A percentile compares a stretch with the other conserved stretches of the same genome.
These are phyloP conservation scores for Rapana venosa DNA, from an alignment of 2,888 invertebrate species.

Conservation along the genomic window DNA sequence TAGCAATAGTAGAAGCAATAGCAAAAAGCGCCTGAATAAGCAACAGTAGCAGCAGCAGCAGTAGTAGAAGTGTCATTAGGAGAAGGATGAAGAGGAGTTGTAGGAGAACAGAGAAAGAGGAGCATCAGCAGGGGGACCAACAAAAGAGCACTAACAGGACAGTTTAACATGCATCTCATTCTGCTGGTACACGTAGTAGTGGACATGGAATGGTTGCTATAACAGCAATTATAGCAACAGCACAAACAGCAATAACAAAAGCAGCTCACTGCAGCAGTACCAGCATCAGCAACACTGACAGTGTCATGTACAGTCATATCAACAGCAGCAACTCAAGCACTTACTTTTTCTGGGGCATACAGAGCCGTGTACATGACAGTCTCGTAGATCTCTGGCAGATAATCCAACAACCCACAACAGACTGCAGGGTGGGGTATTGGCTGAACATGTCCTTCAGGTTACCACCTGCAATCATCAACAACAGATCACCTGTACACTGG, in stretches of 20 bases:
- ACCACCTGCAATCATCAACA: slow-evolving; percentile 35
- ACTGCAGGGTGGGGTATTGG: slow-evolving; percentile 46
- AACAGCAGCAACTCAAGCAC: not conserved
- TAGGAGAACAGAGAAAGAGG: too few relatives aligned
- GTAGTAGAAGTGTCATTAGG: not conserved
- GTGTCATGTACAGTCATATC: not conserved
- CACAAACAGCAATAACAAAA: not conserved
- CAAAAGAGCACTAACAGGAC: too few relatives aligned
- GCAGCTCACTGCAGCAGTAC: not conserved
- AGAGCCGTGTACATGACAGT: slow-evolving; percentile 45
- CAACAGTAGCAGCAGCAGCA: too few relatives aligned
- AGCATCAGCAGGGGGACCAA: too few relatives aligned
- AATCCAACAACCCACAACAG: slow-evolving; percentile 44
- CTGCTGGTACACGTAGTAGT: not conserved
- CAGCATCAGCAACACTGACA: not conserved
- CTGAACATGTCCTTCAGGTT: slow-evolving; percentile 39
- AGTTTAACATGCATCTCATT: too few relatives aligned
- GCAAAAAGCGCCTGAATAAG: too few relatives aligned
- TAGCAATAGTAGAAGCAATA: too few relatives aligned
- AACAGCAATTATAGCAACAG: not conserved
- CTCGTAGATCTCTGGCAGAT: slow-evolving; percentile 51
- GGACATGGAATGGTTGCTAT: not conserved
- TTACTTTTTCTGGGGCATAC: slow-evolving; percentile 46
- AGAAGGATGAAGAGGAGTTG: too few relatives aligned
- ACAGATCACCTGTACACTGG: not conserved